Conservation (phyloP, 1,140 invertebrate genomes). For the Drosophila dunni region DNA sequence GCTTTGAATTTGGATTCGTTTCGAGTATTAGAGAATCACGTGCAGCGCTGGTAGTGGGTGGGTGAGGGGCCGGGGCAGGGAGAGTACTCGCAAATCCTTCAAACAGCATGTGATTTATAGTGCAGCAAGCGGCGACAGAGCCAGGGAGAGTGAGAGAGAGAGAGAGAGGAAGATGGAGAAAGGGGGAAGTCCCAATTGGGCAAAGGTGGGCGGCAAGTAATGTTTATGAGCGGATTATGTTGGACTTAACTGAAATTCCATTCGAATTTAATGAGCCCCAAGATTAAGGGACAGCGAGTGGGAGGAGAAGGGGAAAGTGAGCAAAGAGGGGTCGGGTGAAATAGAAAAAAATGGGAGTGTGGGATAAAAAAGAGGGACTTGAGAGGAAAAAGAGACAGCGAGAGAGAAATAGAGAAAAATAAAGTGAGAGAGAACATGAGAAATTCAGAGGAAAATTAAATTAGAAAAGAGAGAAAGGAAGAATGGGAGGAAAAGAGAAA, state of each 20-base stretch:
- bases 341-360: too few species aligned
- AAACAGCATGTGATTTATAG: constrained; percentile 50
- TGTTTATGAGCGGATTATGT: constrained; percentile 67
- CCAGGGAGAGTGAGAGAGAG: too few species aligned
- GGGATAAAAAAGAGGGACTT: too few species aligned
- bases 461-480: not conserved
- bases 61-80: not conserved
- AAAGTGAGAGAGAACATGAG: not conserved
- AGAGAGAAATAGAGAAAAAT: too few species aligned
- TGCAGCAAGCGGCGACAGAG: not conserved
- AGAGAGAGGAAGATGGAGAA: not conserved
- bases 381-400: too few species aligned
- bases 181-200: constrained; percentile 7
- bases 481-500: not conserved
- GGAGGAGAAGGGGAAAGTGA: too few species aligned
- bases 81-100: constrained; percentile 16
- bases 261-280: constrained; percentile 59
- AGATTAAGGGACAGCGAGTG: constrained; percentile 11
- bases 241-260: constrained; percentile 54
- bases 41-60: not conserved
- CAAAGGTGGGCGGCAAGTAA: constrained; percentile 30
- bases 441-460: not conserved
- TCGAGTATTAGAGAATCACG: constrained; percentile 32
- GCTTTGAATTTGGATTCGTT: constrained; percentile 32
- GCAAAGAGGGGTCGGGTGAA: too few species aligned